Base-by-base conservation (phyloP, 1,140 invertebrate genomes). In the Asbolus verrucosus region DNA sequence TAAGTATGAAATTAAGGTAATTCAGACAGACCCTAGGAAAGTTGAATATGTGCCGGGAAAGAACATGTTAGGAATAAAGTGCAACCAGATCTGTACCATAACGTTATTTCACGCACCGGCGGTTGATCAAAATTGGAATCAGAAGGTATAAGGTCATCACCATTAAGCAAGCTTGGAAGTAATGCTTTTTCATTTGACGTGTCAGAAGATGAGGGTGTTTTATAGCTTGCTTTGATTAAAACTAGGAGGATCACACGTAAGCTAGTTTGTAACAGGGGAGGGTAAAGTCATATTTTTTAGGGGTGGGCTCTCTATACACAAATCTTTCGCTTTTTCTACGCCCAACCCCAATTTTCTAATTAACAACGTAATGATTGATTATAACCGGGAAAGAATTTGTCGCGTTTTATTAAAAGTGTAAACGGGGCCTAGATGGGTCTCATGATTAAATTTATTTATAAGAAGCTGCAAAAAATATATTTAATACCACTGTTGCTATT, bases 211-310 rank as follows among this genome's bases (percentile, higher is more conserved):
- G 65, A 54, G 67, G 67, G 43, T 61, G 67, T 39, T 68, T 68
- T 68, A 68, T 61, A 43, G 67, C 67, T 21, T 39, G 36, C 50
- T 68, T 68, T 68, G 67, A 68, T 68, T 68, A 68, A 68, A 68
- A 68, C 31, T 61, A 38, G 63, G 63, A 31, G 38, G 63, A 66
- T 66, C 38, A 27, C 38, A 43, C 38, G 38, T 66, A 46, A 66
- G 38, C 63, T 66, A 43, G 38, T 66, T 66, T 66, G 30, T 24
- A 21, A 15, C 11, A 14, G 38, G 38, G 38, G 15, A 46, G 14
- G 18, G 36, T 8, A 39, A 36, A 39, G 36, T 43, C 18, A 27
- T 61, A 30, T 43, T 63, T 63, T 63, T 39, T 63, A 63, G 61
- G 19, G 61, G 36, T 63, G 61, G 39, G 6, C 16, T 24, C 33